Base-by-base conservation (phyloP, 2,797 vertebrate genomes). In the Craterocephalus amniculus region DNA sequence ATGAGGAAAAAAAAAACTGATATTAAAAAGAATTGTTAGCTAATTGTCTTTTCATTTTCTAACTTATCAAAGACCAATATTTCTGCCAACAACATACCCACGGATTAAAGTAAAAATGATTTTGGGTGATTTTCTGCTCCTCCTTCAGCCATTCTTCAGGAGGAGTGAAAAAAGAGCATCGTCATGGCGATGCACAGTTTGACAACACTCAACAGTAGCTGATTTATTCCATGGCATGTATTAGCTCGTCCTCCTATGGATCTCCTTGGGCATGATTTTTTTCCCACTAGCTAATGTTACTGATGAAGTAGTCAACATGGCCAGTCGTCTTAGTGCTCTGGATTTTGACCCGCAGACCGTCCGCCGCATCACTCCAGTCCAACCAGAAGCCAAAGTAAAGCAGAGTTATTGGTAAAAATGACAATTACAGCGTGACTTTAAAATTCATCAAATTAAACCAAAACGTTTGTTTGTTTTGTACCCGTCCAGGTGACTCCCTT, bases 401-500 rank as follows among this genome's bases (percentile, higher is more conserved):
- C 38, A 40, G 43, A n/a, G 43, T 10, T 22, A 20, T n/a, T 48
- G 2, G 12, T 8, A 16, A 38, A 38, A 16, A 38, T 38, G 36
- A 9, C 20, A 35, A 16, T 18, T 18, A 18, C 4, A 40, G 16
- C 5, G 14, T 18, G 6, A 7, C 18, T 34, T n/a, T 35, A 35
- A 35, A 35, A n/a, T 35, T 10, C 20, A n/a, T 4, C 10, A 5
- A 18, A 29, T 16, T 51, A 32, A 13, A 6, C 31, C 51, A 7
- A 7, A 26, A n/a, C n/a, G 27, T 11, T 12, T 57, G 12, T 40
- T 32, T 70, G 52, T 67, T 63, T 60, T 36, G 1, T 20, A 24
- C 45, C 58, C 45, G 18, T 79, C 16, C 69, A 92, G 91, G 87
- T 91, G 76, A 95, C 94, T 0, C 93, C 94, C 0, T 95, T 95